Evolutionary conservation across 2,797 vertebrate species (phyloP).

Genomic region (Phaenicophaeus curvirostris): DNA sequence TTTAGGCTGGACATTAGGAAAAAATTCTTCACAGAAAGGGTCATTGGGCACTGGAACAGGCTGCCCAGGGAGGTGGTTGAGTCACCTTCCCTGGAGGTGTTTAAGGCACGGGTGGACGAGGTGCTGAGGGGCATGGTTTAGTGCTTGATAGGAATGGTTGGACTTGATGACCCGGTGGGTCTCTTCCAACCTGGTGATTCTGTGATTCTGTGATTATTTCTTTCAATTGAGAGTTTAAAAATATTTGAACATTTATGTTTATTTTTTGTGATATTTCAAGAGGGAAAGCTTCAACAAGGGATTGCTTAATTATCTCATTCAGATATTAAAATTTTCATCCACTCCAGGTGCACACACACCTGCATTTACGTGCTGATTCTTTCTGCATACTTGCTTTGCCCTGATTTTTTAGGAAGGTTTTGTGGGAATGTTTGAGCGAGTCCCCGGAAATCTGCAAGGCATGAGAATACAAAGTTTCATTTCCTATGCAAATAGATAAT

Average conservation of each 20-base stretch:
- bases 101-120: too few species aligned
- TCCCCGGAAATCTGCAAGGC: neutral
- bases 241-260: neutral
- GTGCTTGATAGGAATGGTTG: too few species aligned
- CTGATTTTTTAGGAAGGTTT: neutral
- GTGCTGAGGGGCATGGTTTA: too few species aligned
- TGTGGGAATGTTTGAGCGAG: neutral
- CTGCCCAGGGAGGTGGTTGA: too few species aligned
- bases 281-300: neutral
- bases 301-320: constrained; percentile 13
- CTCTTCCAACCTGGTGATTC: too few species aligned
- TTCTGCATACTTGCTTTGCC: neutral
- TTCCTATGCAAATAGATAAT: neutral
- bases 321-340: neutral
- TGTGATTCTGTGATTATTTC: too few species aligned
- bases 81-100: too few species aligned
- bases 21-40: too few species aligned
- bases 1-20: too few species aligned
- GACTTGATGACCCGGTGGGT: too few species aligned
- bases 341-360: neutral
- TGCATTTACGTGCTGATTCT: neutral
- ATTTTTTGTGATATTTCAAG: neutral
- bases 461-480: neutral
- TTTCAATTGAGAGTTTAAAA: constrained; percentile 15
- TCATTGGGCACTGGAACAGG: too few species aligned